Percentiles rank a stretch among this genome's conserved stretches.
Evolutionary conservation across 1,140 invertebrate genomes (phyloP).

Genomic region (Patella vulgata): DNA sequence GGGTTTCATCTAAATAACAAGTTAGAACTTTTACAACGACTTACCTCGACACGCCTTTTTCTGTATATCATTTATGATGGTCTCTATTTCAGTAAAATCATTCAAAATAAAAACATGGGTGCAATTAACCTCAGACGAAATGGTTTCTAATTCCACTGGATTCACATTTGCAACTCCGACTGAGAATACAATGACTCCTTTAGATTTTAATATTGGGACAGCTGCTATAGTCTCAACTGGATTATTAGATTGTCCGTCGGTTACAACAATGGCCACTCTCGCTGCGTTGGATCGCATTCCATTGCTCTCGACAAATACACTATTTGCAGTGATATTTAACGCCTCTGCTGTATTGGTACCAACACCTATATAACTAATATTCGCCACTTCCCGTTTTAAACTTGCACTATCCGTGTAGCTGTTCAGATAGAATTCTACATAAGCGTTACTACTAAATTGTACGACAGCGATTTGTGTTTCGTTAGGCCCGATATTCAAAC

Average conservation of each 20-base stretch:
- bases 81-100: slow-evolving; percentile 36
- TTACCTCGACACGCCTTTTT: slow-evolving; percentile 41
- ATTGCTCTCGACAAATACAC: slow-evolving; percentile 21
- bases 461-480: slow-evolving; percentile 29
- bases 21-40: too few relatives aligned
- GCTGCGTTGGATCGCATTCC: slow-evolving; percentile 12
- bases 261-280: slow-evolving; percentile 21
- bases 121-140: slow-evolving; percentile 42
- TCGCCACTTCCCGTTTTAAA: slow-evolving; percentile 21
- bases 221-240: too few relatives aligned
- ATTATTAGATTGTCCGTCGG: slow-evolving; percentile 25
- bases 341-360: slow-evolving; percentile 21
- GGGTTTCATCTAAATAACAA: too few relatives aligned
- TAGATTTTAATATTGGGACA: too few relatives aligned
- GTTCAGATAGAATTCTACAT: too few relatives aligned
- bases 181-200: too few relatives aligned
- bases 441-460: too few relatives aligned
- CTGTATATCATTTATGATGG: slow-evolving; percentile 43
- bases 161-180: too few relatives aligned
- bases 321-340: slow-evolving; percentile 9
- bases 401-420: too few relatives aligned
- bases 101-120: slow-evolving; percentile 42
- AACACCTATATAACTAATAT: slow-evolving; percentile 10
- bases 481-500: slow-evolving; percentile 18
- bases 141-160: slow-evolving; percentile 37